These are phyloP conservation scores for Mus caroli DNA, from an alignment of 2,797 vertebrate species.

Conservation along the genomic window DNA sequence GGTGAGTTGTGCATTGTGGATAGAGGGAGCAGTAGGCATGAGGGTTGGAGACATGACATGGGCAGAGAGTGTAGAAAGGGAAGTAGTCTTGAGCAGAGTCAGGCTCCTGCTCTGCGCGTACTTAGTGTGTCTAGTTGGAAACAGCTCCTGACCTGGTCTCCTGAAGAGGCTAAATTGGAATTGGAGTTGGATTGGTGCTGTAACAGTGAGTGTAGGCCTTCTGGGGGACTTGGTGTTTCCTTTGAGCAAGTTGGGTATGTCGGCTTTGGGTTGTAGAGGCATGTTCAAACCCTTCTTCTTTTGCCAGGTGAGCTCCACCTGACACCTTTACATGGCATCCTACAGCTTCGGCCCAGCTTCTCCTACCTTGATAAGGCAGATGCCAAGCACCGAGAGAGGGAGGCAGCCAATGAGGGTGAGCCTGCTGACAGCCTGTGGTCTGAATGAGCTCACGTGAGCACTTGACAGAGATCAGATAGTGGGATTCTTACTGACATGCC, in stretches of 20 bases:
- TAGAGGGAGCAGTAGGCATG: neutral
- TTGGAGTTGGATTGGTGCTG: neutral
- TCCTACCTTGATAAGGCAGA: constrained; percentile 98
- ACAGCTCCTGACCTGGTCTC: neutral
- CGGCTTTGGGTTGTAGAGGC: neutral
- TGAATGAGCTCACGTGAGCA: neutral
- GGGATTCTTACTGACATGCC: neutral
- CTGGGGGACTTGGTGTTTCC: neutral
- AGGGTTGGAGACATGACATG: neutral
- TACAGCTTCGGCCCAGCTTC: constrained; percentile 98
- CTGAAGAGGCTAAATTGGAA: neutral
- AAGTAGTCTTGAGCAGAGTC: neutral
- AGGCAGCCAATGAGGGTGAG: constrained; percentile 96
- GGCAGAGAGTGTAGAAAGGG: neutral
- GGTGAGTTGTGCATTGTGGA: too few species aligned
- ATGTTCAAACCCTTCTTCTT: constrained; percentile 57
- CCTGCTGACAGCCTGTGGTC: neutral
- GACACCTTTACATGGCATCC: constrained; percentile 97
- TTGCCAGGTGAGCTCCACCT: constrained; percentile 96
- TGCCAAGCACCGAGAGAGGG: constrained; percentile 96
- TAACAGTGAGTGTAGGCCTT: neutral
- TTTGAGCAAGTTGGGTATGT: neutral
- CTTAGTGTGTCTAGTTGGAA: neutral
- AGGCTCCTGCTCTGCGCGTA: neutral
- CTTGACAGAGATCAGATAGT: neutral